A percentile compares a stretch with the other conserved stretches of the same genome.
Conservation (phyloP, 2,888 invertebrate species). For the Volucella inanis region DNA sequence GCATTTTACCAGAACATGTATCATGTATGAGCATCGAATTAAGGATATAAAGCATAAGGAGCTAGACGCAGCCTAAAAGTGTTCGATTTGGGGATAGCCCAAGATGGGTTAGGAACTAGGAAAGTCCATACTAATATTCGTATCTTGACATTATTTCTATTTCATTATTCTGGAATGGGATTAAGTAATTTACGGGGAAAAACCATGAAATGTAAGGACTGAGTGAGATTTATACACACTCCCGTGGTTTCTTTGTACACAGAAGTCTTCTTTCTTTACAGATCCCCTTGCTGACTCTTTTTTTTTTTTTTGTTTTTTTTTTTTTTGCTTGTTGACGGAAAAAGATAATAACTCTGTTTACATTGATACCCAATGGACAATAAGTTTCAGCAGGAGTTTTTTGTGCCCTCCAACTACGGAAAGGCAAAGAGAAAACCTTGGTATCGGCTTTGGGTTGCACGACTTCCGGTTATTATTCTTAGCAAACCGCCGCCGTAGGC, state of each 20-base stretch:
- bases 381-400: background rate
- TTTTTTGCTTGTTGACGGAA: constrained; percentile 1
- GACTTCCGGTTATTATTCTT: constrained; percentile 13
- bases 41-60: background rate
- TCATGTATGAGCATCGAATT: constrained; percentile 26
- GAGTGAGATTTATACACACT: background rate
- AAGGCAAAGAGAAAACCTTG: background rate
- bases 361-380: constrained; percentile 27
- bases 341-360: constrained; percentile 32
- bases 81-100: background rate
- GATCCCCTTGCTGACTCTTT: constrained; percentile 21
- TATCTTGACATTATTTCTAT: background rate
- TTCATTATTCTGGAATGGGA: constrained; percentile 21
- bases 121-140: constrained; percentile 9
- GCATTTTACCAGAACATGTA: constrained; percentile 20
- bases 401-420: background rate
- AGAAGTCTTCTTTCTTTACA: background rate
- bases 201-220: constrained; percentile 10
- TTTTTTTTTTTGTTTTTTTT: constrained; percentile 9
- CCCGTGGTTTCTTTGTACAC: background rate
- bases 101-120: too few species aligned
- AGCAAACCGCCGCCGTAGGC: background rate
- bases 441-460: background rate
- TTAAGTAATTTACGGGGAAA: constrained; percentile 34
- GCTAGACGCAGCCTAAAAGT: background rate